Evolutionary conservation across 2,888 invertebrate genomes (phyloP).

Genomic region (Drosophila affinis): DNA sequence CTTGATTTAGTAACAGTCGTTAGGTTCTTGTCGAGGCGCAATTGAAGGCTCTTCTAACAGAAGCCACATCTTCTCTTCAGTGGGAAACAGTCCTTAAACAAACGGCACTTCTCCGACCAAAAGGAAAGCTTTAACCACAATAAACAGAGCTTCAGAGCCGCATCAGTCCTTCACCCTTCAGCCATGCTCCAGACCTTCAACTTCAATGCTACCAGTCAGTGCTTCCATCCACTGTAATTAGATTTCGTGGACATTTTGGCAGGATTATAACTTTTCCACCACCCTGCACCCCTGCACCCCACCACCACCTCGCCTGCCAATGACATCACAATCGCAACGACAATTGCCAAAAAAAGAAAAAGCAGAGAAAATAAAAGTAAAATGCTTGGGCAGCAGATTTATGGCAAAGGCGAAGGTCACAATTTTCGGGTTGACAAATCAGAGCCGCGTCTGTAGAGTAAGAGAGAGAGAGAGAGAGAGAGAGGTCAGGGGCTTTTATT

Average conservation of each 20-base stretch:
- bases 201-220: not conserved
- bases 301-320: not conserved
- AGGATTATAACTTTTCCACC: constrained; percentile 10
- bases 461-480: too few species aligned
- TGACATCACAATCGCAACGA: constrained; percentile 29
- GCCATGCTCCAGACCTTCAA: not conserved
- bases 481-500: constrained; percentile 1
- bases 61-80: too few species aligned
- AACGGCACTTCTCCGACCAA: too few species aligned
- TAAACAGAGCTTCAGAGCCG: too few species aligned
- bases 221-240: constrained; percentile 15
- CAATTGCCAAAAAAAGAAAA: constrained; percentile 47
- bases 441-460: constrained; percentile 1
- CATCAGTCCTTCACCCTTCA: too few species aligned
- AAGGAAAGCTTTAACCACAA: too few species aligned
- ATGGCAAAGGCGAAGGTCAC: constrained; percentile 71
- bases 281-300: not conserved
- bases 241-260: constrained; percentile 32
- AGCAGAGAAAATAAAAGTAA: not conserved
- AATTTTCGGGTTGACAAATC: constrained; percentile 40
- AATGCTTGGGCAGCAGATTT: constrained; percentile 43
- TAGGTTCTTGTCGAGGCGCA: too few species aligned
- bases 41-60: too few species aligned
- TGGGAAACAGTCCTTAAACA: too few species aligned
- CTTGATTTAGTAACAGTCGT: too few species aligned